Conservation (phyloP, 2,888 invertebrate genomes). For the Epinotia ramella region DNA sequence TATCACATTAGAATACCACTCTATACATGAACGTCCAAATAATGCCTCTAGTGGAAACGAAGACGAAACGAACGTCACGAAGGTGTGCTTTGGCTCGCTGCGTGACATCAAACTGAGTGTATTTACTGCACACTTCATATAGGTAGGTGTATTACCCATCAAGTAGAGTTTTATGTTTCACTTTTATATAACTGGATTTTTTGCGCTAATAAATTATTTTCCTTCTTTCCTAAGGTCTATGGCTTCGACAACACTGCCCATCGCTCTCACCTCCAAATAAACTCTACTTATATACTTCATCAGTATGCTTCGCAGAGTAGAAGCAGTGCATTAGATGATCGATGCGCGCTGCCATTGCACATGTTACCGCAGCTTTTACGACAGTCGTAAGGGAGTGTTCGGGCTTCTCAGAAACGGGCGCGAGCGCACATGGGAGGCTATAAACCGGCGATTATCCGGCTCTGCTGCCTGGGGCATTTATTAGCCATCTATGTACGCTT, state of each 20-base stretch:
- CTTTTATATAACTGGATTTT: too few relatives aligned
- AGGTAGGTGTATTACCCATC: too few relatives aligned
- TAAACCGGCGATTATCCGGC: conserved; percentile 77
- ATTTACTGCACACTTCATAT: too few relatives aligned
- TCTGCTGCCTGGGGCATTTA: conserved; percentile 55
- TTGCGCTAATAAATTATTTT: too few relatives aligned
- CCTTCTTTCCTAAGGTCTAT: too few relatives aligned
- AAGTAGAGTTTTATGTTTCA: too few relatives aligned
- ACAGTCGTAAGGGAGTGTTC: conserved; percentile 73
- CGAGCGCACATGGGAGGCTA: conserved; percentile 75
- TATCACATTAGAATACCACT: too few relatives aligned
- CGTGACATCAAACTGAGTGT: too few relatives aligned
- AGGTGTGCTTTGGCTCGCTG: too few relatives aligned
- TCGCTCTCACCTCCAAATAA: background rate
- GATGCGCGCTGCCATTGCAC: conserved; percentile 68
- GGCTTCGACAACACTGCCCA: background rate
- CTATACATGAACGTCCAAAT: too few relatives aligned
- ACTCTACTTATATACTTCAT: background rate
- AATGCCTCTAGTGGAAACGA: too few relatives aligned
- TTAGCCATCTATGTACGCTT: conserved; percentile 46
- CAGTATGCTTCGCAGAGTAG: background rate
- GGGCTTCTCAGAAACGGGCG: conserved; percentile 76
- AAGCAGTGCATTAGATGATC: conserved; percentile 40
- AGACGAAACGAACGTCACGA: too few relatives aligned
- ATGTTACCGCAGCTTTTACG: conserved; percentile 83